Evolutionary conservation across 2,888 invertebrate species (phyloP), one percentile per base, ranked within the genome.

Genomic region (Parnassius apollo): DNA sequence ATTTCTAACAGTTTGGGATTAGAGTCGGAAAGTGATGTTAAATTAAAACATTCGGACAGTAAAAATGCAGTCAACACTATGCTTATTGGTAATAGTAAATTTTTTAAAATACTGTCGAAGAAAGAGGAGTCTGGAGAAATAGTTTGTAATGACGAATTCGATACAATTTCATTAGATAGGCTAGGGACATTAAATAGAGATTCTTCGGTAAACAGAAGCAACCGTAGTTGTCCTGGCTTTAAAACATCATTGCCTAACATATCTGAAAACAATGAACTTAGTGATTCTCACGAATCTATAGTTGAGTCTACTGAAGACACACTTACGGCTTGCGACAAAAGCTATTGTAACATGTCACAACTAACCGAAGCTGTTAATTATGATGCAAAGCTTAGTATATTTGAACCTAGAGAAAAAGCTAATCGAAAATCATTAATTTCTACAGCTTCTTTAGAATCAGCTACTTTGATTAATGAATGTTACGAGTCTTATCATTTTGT

Each of bases 191-290:
- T 91, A 59, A 88, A 88, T 67, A 87, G 91, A 71, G 90, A 88
- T 72, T 86, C 88, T 13, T 75, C 85, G 22, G 86, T 88, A 1
- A 91, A 91, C 69, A 84, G 89, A 73, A 91, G 91, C 75, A 91
- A 91, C 67, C 80, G 90, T 67, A 91, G 91, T 67, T 91, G 91
- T 72, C 91, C 91, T 13, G 91, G 91, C 9, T 91, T 91, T 68
- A 90, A 91, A 80, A 89, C 84, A 4, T 91, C 91, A 2, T 73
- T 91, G 61, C 91, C 91, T 50, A 90, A 91, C 73, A 91, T 91
- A 76, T 85, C 89, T 12, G 91, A 91, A 78, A 89, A 91, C 65
- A 88, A 83, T 58, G 91, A 91, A 75, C 73, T 85, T 10, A 84
- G 84, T 67, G 88, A 87, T 74, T 83, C 85, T 13, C 71, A 74